Conservation (phyloP, 2,888 invertebrate species). For the Caenorhabditis wallacei region DNA sequence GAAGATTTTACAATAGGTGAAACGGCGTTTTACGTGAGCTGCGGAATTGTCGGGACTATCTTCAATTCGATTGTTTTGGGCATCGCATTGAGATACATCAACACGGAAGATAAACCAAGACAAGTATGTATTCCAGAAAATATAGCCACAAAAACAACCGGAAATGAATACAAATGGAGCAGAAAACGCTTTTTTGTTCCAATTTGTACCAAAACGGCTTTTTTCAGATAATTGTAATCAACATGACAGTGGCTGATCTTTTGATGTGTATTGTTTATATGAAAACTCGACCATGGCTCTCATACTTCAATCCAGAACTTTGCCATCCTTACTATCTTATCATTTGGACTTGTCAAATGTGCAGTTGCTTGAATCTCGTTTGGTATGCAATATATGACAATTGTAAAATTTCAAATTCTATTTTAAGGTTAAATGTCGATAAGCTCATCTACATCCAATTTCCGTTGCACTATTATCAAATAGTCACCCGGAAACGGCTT, state of each 20-base stretch:
- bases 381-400: slow-evolving; percentile 70
- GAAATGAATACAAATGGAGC: slow-evolving; percentile 31
- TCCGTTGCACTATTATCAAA: slow-evolving; percentile 81
- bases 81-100: slow-evolving; percentile 80
- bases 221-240: slow-evolving; percentile 81
- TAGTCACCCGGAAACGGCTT: slow-evolving; percentile 76
- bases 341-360: slow-evolving; percentile 81
- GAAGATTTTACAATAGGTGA: slow-evolving; percentile 69
- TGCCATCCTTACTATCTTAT: slow-evolving; percentile 81
- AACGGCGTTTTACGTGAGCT: slow-evolving; percentile 75
- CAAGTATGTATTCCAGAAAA: slow-evolving; percentile 71
- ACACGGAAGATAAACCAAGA: slow-evolving; percentile 82
- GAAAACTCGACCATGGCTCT: slow-evolving; percentile 79
- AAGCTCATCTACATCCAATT: slow-evolving; percentile 82
- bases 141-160: not conserved
- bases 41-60: slow-evolving; percentile 78
- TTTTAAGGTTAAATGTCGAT: slow-evolving; percentile 78
- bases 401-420: not conserved
- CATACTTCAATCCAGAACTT: slow-evolving; percentile 66
- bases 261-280: slow-evolving; percentile 81
- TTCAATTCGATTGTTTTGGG: slow-evolving; percentile 79
- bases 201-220: no score
- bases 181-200: not conserved
- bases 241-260: slow-evolving; percentile 83
- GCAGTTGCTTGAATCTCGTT: slow-evolving; percentile 81